Evolutionary conservation across 2,797 vertebrate species (phyloP).

Genomic region (Artibeus lituratus): DNA sequence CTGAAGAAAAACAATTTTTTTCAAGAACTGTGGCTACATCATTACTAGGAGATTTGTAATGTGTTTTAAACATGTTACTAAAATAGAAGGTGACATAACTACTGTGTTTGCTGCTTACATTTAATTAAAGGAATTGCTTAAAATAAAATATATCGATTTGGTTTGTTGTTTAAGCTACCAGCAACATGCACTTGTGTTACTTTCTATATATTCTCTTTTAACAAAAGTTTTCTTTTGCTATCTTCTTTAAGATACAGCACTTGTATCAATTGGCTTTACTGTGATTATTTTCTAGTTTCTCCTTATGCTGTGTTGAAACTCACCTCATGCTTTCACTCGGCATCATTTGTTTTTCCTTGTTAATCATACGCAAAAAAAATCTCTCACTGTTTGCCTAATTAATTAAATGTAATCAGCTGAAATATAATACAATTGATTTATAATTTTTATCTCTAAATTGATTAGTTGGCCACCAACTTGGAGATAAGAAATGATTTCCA

Average conservation of each 20-base stretch:
- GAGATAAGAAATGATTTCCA: slow-evolving; percentile 23
- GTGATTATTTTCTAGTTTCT: background rate
- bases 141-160: slow-evolving; percentile 24
- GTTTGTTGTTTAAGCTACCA: background rate
- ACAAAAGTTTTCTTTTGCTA: slow-evolving; percentile 5
- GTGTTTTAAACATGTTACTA: slow-evolving; percentile 37
- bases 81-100: slow-evolving; percentile 57
- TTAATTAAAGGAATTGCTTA: slow-evolving; percentile 51
- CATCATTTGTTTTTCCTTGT: background rate
- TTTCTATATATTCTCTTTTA: slow-evolving; percentile 26
- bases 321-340: background rate
- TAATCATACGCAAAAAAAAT: background rate
- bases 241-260: background rate
- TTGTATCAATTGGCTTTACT: background rate
- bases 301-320: background rate
- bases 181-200: background rate
- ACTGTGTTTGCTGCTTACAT: slow-evolving; percentile 46
- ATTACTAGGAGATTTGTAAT: slow-evolving; percentile 48
- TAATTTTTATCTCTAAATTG: slow-evolving; percentile 33
- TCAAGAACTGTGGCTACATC: slow-evolving; percentile 5
- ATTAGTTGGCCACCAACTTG: background rate
- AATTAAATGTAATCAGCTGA: background rate
- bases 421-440: slow-evolving; percentile 2
- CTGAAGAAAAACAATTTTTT: slow-evolving; percentile 17
- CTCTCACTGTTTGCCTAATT: background rate